Conservation (phyloP, 2,888 invertebrate genomes). For the Ormia ochracea region DNA sequence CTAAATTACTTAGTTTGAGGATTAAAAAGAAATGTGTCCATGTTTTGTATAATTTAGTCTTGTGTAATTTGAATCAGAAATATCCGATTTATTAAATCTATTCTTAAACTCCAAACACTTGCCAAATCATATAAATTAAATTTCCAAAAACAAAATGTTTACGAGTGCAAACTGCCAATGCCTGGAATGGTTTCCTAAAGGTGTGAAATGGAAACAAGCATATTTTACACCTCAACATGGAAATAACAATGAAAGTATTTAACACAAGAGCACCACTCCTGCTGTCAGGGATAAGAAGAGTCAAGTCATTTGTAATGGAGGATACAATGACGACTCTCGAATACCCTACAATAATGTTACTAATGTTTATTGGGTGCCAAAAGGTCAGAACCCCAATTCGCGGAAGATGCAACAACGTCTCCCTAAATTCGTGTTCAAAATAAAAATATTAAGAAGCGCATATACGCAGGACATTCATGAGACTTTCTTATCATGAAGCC, state of each 20-base stretch:
- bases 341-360: neutral
- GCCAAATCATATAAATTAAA: neutral
- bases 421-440: no score
- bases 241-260: slow-evolving; percentile 1
- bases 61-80: no score
- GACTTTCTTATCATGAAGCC: no score
- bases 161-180: slow-evolving; percentile 12
- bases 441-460: no score
- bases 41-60: no score
- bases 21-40: no score
- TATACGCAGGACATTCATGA: no score
- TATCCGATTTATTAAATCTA: neutral
- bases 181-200: slow-evolving; percentile 15
- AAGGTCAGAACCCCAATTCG: no score
- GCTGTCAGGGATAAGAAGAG: neutral
- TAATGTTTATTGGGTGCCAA: no score
- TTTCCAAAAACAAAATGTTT: neutral
- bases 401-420: no score
- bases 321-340: neutral
- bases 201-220: slow-evolving; percentile 42
- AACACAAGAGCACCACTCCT: slow-evolving; percentile 8
- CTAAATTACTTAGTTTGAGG: no score
- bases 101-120: neutral
- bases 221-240: slow-evolving; percentile 50
- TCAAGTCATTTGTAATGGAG: neutral